These are phyloP conservation scores for Scarus forsteni DNA, from an alignment of 2,797 vertebrate species.

Conservation along the genomic window DNA sequence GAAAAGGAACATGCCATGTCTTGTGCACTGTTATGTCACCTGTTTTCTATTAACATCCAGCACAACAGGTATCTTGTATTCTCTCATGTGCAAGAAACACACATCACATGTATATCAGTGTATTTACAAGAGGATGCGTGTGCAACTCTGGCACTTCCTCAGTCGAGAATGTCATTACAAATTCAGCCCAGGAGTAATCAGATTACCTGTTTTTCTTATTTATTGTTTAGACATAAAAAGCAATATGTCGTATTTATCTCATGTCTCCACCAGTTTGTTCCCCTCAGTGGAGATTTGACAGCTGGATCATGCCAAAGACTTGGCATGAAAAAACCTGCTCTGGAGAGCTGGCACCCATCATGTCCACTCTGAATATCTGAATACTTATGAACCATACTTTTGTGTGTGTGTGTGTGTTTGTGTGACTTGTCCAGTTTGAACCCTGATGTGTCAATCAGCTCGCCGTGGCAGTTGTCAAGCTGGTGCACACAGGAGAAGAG, in stretches of 20 bases:
- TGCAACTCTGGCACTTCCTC: too few relatives aligned
- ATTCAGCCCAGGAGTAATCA: too few relatives aligned
- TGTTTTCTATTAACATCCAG: too few relatives aligned
- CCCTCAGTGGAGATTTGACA: slow-evolving; percentile 57
- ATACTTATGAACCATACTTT: slow-evolving; percentile 36
- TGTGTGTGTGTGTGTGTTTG: slow-evolving; percentile 42
- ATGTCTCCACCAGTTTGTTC: slow-evolving; percentile 53
- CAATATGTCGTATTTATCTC: slow-evolving; percentile 35
- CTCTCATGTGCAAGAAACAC: too few relatives aligned
- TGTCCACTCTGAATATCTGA: slow-evolving; percentile 57
- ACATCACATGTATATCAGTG: too few relatives aligned
- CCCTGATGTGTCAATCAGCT: slow-evolving; percentile 78
- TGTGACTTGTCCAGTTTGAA: slow-evolving; percentile 66
- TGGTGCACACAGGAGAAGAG: slow-evolving; percentile 54
- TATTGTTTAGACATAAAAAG: slow-evolving; percentile 23
- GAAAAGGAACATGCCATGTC: too few relatives aligned
- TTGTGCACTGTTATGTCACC: too few relatives aligned
- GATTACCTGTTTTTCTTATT: too few relatives aligned
- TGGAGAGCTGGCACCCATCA: slow-evolving; percentile 50
- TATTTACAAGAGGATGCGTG: too few relatives aligned
- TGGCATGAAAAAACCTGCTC: slow-evolving; percentile 39
- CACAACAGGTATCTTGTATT: too few relatives aligned
- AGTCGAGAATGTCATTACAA: too few relatives aligned
- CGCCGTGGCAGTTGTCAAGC: slow-evolving; percentile 61
- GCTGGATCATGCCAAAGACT: slow-evolving; percentile 64